Conservation (phyloP, 2,797 vertebrate genomes). For the Acanthopagrus latus region DNA sequence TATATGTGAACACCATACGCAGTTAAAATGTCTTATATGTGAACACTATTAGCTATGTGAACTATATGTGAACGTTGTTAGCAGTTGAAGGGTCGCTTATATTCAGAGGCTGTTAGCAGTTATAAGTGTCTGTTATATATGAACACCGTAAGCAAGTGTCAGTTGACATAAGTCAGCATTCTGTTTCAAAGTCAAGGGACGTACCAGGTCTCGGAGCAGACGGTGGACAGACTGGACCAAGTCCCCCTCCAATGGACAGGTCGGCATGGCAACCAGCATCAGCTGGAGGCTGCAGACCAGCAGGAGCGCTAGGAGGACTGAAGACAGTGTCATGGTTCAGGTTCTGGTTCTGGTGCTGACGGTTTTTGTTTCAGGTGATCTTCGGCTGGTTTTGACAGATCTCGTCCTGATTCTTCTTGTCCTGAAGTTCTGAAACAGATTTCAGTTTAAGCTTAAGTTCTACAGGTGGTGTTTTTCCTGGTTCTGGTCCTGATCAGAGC, state of each 20-base stretch:
- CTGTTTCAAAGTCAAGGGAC: not conserved
- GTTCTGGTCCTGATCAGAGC: not conserved
- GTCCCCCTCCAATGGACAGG: constrained; percentile 29
- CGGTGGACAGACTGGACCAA: not conserved
- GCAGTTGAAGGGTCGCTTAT: not conserved
- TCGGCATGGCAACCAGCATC: constrained; percentile 40
- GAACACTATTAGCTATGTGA: no score
- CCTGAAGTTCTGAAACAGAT: no score
- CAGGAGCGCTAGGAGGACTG: constrained; percentile 40
- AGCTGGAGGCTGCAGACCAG: constrained; percentile 57
- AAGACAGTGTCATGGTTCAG: constrained; percentile 28
- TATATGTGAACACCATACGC: no score
- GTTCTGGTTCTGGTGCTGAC: not conserved
- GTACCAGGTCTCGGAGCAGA: constrained; percentile 55
- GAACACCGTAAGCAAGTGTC: not conserved
- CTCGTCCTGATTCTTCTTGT: no score
- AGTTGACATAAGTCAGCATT: not conserved
- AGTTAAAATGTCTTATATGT: not conserved
- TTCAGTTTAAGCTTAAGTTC: no score
- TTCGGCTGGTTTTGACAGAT: not conserved
- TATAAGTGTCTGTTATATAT: no score
- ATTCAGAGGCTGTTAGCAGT: not conserved
- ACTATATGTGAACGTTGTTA: not conserved
- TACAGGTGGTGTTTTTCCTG: not conserved
- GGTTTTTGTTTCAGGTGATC: not conserved